Percentiles rank a stretch among this genome's conserved stretches.
Evolutionary conservation across 2,113 vertebrate species (phyloP).

Genomic region (Trematocara zebra): DNA sequence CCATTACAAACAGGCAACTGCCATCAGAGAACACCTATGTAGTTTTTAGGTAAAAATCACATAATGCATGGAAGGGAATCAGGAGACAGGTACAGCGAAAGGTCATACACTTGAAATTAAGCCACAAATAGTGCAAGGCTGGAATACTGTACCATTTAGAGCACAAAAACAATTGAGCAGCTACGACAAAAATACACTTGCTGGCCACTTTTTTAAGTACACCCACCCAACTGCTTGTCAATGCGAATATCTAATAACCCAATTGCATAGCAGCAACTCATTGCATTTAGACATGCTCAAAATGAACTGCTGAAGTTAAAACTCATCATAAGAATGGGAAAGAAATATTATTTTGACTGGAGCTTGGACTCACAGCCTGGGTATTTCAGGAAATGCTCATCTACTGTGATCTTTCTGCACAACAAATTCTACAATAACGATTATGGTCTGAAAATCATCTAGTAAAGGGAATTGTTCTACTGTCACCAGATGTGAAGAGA

Average conservation of each 20-base stretch:
- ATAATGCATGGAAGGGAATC: neutral
- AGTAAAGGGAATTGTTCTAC: neutral
- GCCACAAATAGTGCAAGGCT: neutral
- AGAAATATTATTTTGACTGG: neutral
- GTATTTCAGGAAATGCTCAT: neutral
- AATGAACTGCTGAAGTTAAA: neutral
- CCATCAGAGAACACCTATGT: neutral
- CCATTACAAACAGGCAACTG: neutral
- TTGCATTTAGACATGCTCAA: neutral
- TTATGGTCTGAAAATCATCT: neutral
- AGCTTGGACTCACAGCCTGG: neutral
- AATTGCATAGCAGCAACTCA: neutral
- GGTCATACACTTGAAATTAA: neutral
- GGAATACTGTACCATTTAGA: neutral
- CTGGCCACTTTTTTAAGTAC: neutral
- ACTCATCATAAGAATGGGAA: neutral
- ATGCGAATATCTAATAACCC: neutral
- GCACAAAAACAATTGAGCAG: neutral
- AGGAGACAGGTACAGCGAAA: neutral
- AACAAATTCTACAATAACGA: neutral
- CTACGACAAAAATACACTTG: neutral
- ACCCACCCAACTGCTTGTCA: neutral
- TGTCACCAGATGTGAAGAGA: neutral
- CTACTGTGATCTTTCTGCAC: neutral
- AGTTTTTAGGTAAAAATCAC: neutral